Evolutionary conservation across 2,113 vertebrate species (phyloP).

Genomic region (Poicephalus gulielmi): DNA sequence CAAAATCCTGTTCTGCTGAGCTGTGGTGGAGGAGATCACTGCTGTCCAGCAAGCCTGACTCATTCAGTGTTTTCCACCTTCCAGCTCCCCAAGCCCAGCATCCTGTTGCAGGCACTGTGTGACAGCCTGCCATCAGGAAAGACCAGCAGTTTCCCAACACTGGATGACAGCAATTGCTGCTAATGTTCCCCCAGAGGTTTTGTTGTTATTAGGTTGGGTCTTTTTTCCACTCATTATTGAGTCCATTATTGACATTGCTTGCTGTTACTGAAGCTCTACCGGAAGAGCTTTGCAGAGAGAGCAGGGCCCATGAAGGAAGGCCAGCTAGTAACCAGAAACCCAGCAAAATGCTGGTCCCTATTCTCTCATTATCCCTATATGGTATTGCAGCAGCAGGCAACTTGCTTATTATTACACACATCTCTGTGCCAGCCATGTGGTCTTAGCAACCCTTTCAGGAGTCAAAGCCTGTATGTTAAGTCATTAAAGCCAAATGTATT

Average conservation of each 20-base stretch:
- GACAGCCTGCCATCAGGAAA: background rate
- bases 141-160: background rate
- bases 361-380: background rate
- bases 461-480: conserved; percentile 60
- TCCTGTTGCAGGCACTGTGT: background rate
- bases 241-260: conserved; percentile 5
- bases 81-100: background rate
- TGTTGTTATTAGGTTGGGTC: background rate
- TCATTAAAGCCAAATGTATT: conserved; percentile 79
- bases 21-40: background rate
- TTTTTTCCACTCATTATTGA: conserved; percentile 2
- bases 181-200: conserved; percentile 3
- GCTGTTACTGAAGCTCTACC: background rate
- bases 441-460: conserved; percentile 59
- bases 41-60: background rate
- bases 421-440: background rate
- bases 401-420: conserved; percentile 38
- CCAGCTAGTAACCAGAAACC: background rate
- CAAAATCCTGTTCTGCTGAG: background rate
- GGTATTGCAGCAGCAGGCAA: background rate
- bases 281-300: background rate
- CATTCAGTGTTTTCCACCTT: background rate
- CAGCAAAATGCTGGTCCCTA: background rate
- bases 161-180: background rate
- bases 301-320: background rate